These are phyloP conservation scores for Lysandra coridon DNA, from an alignment of 2,888 invertebrate species.

Conservation along the genomic window DNA sequence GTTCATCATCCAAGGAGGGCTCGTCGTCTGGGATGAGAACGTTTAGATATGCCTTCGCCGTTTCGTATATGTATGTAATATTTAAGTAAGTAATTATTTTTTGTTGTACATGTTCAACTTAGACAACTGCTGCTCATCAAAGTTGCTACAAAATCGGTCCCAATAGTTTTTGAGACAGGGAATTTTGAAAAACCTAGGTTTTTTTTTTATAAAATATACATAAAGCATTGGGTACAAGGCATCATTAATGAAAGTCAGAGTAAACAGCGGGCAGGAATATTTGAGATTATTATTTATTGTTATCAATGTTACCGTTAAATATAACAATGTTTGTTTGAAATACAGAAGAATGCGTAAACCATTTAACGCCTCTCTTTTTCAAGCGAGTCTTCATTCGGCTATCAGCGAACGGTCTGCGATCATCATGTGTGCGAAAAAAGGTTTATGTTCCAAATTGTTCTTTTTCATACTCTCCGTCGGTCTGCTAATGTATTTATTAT, in stretches of 20 bases:
- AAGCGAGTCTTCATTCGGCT: not conserved
- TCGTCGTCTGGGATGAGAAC: too few species aligned
- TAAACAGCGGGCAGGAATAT: not conserved
- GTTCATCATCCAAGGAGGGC: too few species aligned
- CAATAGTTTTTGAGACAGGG: too few species aligned
- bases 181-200: too few species aligned
- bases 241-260: not conserved
- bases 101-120: too few species aligned
- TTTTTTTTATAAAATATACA: not conserved
- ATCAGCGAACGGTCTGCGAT: not conserved
- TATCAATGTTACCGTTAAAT: not conserved
- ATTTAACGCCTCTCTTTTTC: not conserved
- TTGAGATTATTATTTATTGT: not conserved
- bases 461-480: slow-evolving; percentile 61
- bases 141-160: too few species aligned
- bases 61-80: too few species aligned
- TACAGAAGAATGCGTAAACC: not conserved
- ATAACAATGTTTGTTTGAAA: not conserved
- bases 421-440: slow-evolving; percentile 52
- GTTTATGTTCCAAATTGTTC: slow-evolving; percentile 61
- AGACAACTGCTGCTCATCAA: too few species aligned
- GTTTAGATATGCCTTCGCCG: too few species aligned
- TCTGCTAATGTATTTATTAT: slow-evolving; percentile 54
- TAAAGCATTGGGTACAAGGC: not conserved
- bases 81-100: too few species aligned